These are phyloP conservation scores for Amiota communis DNA, from an alignment of 2,888 invertebrate species.

Conservation along the genomic window DNA sequence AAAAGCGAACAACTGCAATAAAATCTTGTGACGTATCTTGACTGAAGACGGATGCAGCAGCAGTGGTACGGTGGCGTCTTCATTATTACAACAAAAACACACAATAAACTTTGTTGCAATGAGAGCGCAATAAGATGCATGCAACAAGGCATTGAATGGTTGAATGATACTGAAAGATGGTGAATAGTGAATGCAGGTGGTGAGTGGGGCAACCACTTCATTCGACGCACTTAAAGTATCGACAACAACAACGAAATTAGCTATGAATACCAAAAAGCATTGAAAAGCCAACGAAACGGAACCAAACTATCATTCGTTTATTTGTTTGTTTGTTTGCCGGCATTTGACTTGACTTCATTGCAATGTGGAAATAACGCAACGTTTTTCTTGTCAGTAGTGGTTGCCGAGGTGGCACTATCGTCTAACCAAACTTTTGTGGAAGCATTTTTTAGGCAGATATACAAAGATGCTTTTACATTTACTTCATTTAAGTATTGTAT, in stretches of 20 bases:
- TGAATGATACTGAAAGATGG: slow-evolving; percentile 25
- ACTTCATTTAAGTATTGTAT: background rate
- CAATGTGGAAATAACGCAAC: no score
- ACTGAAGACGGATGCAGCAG: background rate
- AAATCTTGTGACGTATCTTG: slow-evolving; percentile 13
- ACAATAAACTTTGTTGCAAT: background rate
- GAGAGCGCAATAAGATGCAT: slow-evolving; percentile 10
- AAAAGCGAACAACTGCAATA: slow-evolving; percentile 26
- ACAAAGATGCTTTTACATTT: background rate
- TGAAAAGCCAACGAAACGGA: slow-evolving; percentile 56
- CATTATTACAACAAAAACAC: slow-evolving; percentile 7
- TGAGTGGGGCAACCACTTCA: no score
- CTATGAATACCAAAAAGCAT: slow-evolving; percentile 40
- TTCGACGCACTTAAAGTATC: slow-evolving; percentile 22
- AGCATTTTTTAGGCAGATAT: slow-evolving; percentile 25
- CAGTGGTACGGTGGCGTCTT: no score
- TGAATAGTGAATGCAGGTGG: slow-evolving; percentile 35
- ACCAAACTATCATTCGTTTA: background rate
- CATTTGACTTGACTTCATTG: slow-evolving; percentile 41
- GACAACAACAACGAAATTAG: slow-evolving; percentile 36
- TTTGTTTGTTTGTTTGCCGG: background rate
- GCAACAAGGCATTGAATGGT: background rate
- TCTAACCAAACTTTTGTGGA: background rate
- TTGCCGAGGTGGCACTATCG: background rate
- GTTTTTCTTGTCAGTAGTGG: background rate